Conservation (phyloP, 2,888 invertebrate species). For the Caenorhabditis sulstoni region DNA sequence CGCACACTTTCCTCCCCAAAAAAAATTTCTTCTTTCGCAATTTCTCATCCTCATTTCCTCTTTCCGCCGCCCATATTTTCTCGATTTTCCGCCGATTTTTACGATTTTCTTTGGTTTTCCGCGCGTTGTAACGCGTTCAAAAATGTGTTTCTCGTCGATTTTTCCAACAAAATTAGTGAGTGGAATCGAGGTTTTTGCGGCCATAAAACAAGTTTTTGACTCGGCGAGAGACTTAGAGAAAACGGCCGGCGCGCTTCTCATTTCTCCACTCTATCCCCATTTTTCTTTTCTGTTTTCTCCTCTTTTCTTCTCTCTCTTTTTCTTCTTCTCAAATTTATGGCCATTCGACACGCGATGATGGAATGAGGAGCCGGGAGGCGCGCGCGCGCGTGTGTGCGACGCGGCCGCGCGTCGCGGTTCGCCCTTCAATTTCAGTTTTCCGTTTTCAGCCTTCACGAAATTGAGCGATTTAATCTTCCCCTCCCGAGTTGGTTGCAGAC, state of each 20-base stretch:
- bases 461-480: not conserved
- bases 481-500: slow-evolving; percentile 1
- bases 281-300: not conserved
- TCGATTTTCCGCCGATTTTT: slow-evolving; percentile 3
- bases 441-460: no score
- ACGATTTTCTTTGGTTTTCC: not conserved
- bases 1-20: not conserved
- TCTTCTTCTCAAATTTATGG: slow-evolving; percentile 38
- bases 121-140: slow-evolving; percentile 2
- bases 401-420: slow-evolving; percentile 14
- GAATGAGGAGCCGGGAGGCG: slow-evolving; percentile 17
- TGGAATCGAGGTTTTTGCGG: slow-evolving; percentile 4
- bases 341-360: slow-evolving; percentile 47
- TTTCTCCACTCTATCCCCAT: not conserved
- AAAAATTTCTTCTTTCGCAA: slow-evolving; percentile 2
- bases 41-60: no score
- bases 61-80: no score
- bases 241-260: not conserved
- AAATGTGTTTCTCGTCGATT: not conserved
- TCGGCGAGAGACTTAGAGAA: no score
- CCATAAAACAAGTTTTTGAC: slow-evolving; percentile 38
- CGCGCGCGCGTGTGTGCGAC: slow-evolving; percentile 8
- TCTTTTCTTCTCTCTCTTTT: not conserved
- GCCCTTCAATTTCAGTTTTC: not conserved
- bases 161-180: slow-evolving; percentile 4